Base-by-base conservation (phyloP, 2,888 invertebrate species). In the Caenorhabditis sp. region DNA sequence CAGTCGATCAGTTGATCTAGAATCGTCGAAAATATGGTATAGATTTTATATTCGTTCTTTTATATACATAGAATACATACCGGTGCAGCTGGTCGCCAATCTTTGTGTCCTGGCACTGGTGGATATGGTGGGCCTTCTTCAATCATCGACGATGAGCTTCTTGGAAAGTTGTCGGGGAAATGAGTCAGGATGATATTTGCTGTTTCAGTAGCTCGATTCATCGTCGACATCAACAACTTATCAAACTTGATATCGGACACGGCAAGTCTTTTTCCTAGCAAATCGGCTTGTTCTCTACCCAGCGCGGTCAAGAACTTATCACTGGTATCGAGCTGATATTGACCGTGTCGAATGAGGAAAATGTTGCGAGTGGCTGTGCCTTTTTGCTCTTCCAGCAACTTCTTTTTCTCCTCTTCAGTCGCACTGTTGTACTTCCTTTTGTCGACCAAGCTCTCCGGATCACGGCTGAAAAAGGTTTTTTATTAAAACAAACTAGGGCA, bases 61-160 rank as follows among this genome's bases (percentile, higher is more conserved):
- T n/a, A n/a, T n/a, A n/a, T n/a, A n/a, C n/a, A n/a, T n/a, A n/a
- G n/a, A n/a, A n/a, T n/a, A n/a, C 78, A 67, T 90, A 93, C 94
- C 89, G 92, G 90, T 84, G 90, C 89, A 86, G 94, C 94, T 0
- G 95, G 94, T 85, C 91, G 92, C 95, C 95, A 97, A 85, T 92
- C 92, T 0, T 93, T 92, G 0, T 93, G 91, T 0, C 94, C 93
- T 0, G 97, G 97, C 85, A 97, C 96, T 0, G 97, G 96, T 0
- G 94, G 93, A 80, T 95, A 92, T 0, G 97, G 97, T 0, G 95
- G 94, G 0, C 99, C 99, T 89, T 99, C 97, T 68, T 93, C 91
- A 23, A 99, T 89, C n/a, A 86, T 54, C 10, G 85, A 78, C 25
- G 83, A 84, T 14, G 77, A 76, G 5, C 23, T 21, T 20, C 67